These are phyloP conservation scores for Melanotaenia parkinsoni DNA, from an alignment of 2,797 vertebrate genomes.

Conservation along the genomic window DNA sequence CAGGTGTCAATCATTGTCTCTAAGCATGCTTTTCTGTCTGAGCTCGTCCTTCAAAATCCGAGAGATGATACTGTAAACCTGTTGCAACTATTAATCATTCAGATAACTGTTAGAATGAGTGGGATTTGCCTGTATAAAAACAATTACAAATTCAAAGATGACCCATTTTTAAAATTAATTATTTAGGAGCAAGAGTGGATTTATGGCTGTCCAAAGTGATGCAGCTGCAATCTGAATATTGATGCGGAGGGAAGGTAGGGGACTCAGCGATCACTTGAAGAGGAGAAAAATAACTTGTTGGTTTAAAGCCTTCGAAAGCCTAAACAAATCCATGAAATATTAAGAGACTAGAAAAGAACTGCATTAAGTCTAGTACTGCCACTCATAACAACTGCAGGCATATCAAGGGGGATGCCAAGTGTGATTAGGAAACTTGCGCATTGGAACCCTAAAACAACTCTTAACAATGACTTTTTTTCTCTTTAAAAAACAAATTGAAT, in stretches of 20 bases:
- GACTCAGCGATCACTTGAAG: slow-evolving; percentile 42
- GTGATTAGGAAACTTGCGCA: slow-evolving; percentile 36
- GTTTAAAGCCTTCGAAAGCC: slow-evolving; percentile 58
- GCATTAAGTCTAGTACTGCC: slow-evolving; percentile 31
- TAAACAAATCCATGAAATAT: slow-evolving; percentile 71
- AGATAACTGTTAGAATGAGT: slow-evolving; percentile 49
- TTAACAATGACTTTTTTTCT: slow-evolving; percentile 29
- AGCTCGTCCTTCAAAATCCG: slow-evolving; percentile 19
- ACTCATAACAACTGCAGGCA: slow-evolving; percentile 26
- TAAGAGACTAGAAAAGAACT: slow-evolving; percentile 42
- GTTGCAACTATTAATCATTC: slow-evolving; percentile 63
- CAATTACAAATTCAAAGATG: slow-evolving; percentile 54
- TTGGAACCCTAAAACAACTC: slow-evolving; percentile 29
- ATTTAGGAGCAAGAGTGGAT: slow-evolving; percentile 67
- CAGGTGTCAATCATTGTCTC: slow-evolving; percentile 33
- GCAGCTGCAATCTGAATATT: slow-evolving; percentile 72
- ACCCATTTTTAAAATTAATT: slow-evolving; percentile 63
- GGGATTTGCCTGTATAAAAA: slow-evolving; percentile 51
- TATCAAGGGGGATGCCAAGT: slow-evolving; percentile 35
- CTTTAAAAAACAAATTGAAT: slow-evolving; percentile 20
- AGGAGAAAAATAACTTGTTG: slow-evolving; percentile 55
- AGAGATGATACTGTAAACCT: slow-evolving; percentile 52
- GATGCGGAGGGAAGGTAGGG: slow-evolving; percentile 50
- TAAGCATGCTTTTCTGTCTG: slow-evolving; percentile 35
- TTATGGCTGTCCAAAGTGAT: slow-evolving; percentile 62